Conservation (phyloP, 2,888 invertebrate species). For the Cerastis rubricosa region DNA sequence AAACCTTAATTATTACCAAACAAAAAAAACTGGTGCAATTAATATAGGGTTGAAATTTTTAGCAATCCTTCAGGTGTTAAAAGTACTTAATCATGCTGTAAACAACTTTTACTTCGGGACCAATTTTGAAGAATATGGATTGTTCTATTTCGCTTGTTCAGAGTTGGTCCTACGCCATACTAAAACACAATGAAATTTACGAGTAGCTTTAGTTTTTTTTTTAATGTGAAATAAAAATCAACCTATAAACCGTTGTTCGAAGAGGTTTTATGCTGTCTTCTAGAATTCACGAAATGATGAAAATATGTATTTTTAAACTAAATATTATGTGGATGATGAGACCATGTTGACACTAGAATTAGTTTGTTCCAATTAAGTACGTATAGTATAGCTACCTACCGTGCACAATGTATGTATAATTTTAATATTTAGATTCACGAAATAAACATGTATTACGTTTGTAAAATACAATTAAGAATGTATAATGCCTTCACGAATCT, state of each 20-base stretch:
- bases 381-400: neutral
- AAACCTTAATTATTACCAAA: neutral
- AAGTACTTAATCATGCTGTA: neutral
- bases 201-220: neutral
- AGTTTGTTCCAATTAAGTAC: slow-evolving; percentile 23
- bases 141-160: neutral
- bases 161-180: neutral
- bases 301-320: slow-evolving; percentile 4
- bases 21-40: neutral
- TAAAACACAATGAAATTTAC: neutral
- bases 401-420: slow-evolving; percentile 36
- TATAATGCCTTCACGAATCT: slow-evolving; percentile 49
- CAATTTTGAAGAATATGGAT: neutral
- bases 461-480: slow-evolving; percentile 33
- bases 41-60: neutral
- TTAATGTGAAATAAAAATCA: neutral
- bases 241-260: neutral
- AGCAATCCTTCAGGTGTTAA: neutral
- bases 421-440: slow-evolving; percentile 10
- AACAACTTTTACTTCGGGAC: neutral
- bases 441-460: slow-evolving; percentile 9
- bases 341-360: slow-evolving; percentile 29
- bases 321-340: slow-evolving; percentile 11
- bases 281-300: neutral
- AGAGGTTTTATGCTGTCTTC: neutral